Evolutionary conservation across 2,113 vertebrate species (phyloP).

Genomic region (Callopanchax toddi): DNA sequence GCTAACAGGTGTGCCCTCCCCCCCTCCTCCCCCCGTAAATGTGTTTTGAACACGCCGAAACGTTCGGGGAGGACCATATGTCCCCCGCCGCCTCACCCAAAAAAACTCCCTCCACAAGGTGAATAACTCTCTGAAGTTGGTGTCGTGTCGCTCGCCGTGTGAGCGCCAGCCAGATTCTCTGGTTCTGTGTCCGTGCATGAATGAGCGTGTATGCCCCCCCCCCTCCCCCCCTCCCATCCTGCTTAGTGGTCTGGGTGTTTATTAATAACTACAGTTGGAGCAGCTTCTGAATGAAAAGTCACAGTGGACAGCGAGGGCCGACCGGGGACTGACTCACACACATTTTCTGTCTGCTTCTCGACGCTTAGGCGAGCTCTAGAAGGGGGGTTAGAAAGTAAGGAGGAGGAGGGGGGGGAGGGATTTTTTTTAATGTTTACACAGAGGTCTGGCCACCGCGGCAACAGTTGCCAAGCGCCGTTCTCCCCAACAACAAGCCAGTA

Average conservation of each 20-base stretch:
- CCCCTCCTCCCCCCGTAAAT: conserved; percentile 32
- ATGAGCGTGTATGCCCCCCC: background rate
- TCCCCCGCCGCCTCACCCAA: conserved; percentile 46
- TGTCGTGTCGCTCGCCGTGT: conserved; percentile 14
- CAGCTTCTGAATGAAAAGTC: conserved; percentile 67
- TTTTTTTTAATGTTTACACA: conserved; percentile 74
- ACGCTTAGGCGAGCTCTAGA: conserved; percentile 41
- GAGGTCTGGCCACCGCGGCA: conserved; percentile 58
- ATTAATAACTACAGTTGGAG: conserved; percentile 73
- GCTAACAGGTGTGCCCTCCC: conserved; percentile 68
- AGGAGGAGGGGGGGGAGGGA: conserved; percentile 48
- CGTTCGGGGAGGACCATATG: conserved; percentile 57
- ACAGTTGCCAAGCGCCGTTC: conserved; percentile 78
- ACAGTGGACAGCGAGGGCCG: conserved; percentile 25
- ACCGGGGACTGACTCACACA: conserved; percentile 20
- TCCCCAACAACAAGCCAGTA: conserved; percentile 74
- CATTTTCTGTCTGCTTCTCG: conserved; percentile 12
- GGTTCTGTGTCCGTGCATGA: background rate
- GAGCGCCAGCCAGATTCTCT: conserved; percentile 30
- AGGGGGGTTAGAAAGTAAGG: conserved; percentile 43
- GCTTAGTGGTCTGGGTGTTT: conserved; percentile 43
- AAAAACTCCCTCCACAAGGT: conserved; percentile 55
- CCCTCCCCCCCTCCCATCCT: background rate
- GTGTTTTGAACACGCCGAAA: conserved; percentile 56
- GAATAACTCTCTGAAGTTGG: conserved; percentile 39